Conservation (phyloP, 2,888 invertebrate genomes). For the Catocala sponsa region DNA sequence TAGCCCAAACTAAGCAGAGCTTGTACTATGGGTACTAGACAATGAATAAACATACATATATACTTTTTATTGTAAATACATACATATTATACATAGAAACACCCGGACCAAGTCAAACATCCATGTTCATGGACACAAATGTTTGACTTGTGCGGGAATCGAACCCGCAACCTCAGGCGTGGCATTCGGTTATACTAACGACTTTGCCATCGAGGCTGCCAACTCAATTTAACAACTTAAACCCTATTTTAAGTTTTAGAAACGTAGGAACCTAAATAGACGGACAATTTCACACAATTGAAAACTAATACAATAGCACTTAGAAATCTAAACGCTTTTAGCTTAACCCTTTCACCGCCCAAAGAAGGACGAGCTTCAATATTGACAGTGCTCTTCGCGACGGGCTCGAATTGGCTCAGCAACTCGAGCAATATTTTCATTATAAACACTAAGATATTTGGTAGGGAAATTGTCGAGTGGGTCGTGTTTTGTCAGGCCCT, state of each 20-base stretch:
- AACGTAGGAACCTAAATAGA: background rate
- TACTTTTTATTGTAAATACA: too few relatives aligned
- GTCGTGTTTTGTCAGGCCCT: slow-evolving; percentile 41
- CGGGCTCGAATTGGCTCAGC: slow-evolving; percentile 69
- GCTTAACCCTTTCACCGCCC: slow-evolving; percentile 36
- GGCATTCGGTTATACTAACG: too few relatives aligned
- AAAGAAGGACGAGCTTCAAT: slow-evolving; percentile 62
- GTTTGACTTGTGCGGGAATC: too few relatives aligned
- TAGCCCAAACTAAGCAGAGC: too few relatives aligned
- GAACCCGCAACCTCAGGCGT: too few relatives aligned
- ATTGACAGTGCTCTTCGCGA: slow-evolving; percentile 76
- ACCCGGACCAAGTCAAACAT: too few relatives aligned
- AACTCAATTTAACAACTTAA: background rate
- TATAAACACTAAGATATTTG: slow-evolving; percentile 66
- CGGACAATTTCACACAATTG: slow-evolving; percentile 14
- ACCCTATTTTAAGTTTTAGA: background rate
- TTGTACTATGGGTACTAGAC: too few relatives aligned
- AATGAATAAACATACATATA: too few relatives aligned
- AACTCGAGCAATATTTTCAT: slow-evolving; percentile 65
- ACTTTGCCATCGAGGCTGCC: too few relatives aligned
- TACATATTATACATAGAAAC: too few relatives aligned
- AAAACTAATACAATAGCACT: slow-evolving; percentile 20
- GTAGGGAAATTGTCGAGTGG: slow-evolving; percentile 62
- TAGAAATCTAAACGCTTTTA: slow-evolving; percentile 34
- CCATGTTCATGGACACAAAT: too few relatives aligned